A percentile compares a stretch with the other conserved stretches of the same genome.
Evolutionary conservation across 1,140 invertebrate genomes (phyloP).

Genomic region (Vanessa atalanta): DNA sequence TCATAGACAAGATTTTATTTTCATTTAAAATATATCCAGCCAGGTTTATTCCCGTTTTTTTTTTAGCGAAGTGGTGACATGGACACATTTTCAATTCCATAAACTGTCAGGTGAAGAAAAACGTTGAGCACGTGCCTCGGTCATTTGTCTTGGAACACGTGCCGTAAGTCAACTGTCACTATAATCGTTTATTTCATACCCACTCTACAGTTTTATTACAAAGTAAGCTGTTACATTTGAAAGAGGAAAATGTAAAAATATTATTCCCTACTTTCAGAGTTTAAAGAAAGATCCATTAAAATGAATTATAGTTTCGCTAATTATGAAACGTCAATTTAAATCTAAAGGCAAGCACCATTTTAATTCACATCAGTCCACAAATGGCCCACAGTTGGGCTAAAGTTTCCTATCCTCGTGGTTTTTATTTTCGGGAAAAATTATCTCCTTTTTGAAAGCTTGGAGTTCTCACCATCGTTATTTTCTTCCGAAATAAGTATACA

Average conservation of each 20-base stretch:
- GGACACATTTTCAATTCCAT: slow-evolving; percentile 42
- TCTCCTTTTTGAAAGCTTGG: too few relatives aligned
- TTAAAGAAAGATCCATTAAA: background rate
- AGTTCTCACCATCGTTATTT: too few relatives aligned
- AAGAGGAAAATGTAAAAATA: slow-evolving; percentile 20
- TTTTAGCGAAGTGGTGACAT: slow-evolving; percentile 3
- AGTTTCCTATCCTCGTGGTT: too few relatives aligned
- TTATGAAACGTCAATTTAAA: too few relatives aligned
- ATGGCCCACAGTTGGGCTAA: too few relatives aligned
- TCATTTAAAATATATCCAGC: background rate
- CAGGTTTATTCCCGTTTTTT: background rate
- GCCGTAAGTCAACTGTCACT: slow-evolving; percentile 49
- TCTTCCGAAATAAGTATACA: too few relatives aligned
- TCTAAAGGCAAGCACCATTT: too few relatives aligned
- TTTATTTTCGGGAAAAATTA: too few relatives aligned
- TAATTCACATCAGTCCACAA: too few relatives aligned
- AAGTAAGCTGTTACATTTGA: slow-evolving; percentile 2
- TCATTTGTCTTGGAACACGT: slow-evolving; percentile 45
- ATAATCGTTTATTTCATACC: slow-evolving; percentile 39
- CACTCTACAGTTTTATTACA: slow-evolving; percentile 15
- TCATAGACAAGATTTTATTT: too few relatives aligned
- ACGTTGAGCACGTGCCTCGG: slow-evolving; percentile 39
- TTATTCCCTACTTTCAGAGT: background rate
- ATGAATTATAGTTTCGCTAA: too few relatives aligned
- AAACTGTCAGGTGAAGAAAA: slow-evolving; percentile 38